These are phyloP conservation scores for Nipponacmea schrenckii DNA, from an alignment of 2,888 invertebrate species.

Conservation along the genomic window DNA sequence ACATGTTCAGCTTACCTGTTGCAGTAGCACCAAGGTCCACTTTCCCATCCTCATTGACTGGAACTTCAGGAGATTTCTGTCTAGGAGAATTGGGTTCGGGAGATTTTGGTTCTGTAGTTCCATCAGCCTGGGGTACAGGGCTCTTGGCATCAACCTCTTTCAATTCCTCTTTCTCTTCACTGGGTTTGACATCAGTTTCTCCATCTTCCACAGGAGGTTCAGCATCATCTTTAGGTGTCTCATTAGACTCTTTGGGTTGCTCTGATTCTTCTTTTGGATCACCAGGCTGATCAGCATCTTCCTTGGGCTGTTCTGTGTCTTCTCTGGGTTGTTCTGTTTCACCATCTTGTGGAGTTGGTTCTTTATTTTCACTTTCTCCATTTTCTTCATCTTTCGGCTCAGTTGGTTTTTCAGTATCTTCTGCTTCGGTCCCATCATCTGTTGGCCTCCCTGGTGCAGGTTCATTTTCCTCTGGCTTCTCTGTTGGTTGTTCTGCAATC, in stretches of 20 bases:
- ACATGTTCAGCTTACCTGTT: slow-evolving; percentile 6
- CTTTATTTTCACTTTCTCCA: slow-evolving; percentile 2
- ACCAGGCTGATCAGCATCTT: neutral
- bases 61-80: no score
- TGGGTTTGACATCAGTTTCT: slow-evolving; percentile 12
- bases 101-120: slow-evolving; percentile 21
- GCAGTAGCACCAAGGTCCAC: slow-evolving; percentile 20
- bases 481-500: neutral
- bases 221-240: slow-evolving; percentile 18
- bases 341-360: slow-evolving; percentile 11
- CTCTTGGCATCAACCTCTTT: slow-evolving; percentile 21
- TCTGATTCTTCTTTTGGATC: slow-evolving; percentile 13
- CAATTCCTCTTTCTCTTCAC: slow-evolving; percentile 17
- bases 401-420: neutral
- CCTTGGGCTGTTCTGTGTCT: neutral
- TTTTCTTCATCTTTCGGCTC: neutral
- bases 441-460: slow-evolving; percentile 14
- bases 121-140: slow-evolving; percentile 11
- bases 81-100: slow-evolving; percentile 12
- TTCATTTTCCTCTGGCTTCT: slow-evolving; percentile 4
- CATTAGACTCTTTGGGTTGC: slow-evolving; percentile 21
- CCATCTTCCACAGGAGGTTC: neutral
- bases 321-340: neutral
- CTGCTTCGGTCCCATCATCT: slow-evolving; percentile 9
- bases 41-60: neutral